A percentile compares a stretch with the other conserved stretches of the same genome.
Conservation (phyloP, 2,888 invertebrate genomes). For the Synanthedon vespiformis region DNA sequence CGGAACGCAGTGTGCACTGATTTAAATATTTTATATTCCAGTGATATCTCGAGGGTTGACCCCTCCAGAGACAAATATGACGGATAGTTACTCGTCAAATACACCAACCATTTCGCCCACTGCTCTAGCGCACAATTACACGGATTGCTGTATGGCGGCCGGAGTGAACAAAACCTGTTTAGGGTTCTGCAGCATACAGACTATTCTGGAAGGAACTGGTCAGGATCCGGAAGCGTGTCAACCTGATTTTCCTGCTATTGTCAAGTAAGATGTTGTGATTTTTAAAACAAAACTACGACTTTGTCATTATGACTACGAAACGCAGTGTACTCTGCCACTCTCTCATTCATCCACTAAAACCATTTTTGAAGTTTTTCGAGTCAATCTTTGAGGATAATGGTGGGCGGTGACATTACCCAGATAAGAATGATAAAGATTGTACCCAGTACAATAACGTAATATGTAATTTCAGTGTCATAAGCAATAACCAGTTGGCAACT, state of each 20-base stretch:
- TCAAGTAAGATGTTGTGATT: slow-evolving; percentile 49
- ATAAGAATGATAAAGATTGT: too few species aligned
- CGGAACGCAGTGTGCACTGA: background rate
- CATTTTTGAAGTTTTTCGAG: too few species aligned
- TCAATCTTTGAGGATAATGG: too few species aligned
- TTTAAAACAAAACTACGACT: too few species aligned
- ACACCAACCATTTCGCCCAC: slow-evolving; percentile 41
- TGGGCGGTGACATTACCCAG: too few species aligned
- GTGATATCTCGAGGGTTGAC: slow-evolving; percentile 74
- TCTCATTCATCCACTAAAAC: too few species aligned
- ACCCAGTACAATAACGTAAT: too few species aligned
- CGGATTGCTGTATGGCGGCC: slow-evolving; percentile 78
- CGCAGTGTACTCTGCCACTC: too few species aligned
- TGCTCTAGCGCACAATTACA: slow-evolving; percentile 79
- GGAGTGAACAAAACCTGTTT: slow-evolving; percentile 80
- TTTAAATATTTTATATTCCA: slow-evolving; percentile 22
- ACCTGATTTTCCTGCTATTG: slow-evolving; percentile 82
- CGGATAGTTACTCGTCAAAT: slow-evolving; percentile 57
- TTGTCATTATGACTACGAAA: too few species aligned
- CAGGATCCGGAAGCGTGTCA: slow-evolving; percentile 86
- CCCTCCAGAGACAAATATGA: slow-evolving; percentile 68
- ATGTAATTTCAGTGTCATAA: too few species aligned
- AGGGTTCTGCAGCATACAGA: slow-evolving; percentile 86
- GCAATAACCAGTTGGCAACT: background rate
- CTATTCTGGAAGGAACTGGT: slow-evolving; percentile 81